phyloP scores from a whole-genome alignment of 2,113 vertebrate genomes.

The Phylloscopus whistleri region DNA sequence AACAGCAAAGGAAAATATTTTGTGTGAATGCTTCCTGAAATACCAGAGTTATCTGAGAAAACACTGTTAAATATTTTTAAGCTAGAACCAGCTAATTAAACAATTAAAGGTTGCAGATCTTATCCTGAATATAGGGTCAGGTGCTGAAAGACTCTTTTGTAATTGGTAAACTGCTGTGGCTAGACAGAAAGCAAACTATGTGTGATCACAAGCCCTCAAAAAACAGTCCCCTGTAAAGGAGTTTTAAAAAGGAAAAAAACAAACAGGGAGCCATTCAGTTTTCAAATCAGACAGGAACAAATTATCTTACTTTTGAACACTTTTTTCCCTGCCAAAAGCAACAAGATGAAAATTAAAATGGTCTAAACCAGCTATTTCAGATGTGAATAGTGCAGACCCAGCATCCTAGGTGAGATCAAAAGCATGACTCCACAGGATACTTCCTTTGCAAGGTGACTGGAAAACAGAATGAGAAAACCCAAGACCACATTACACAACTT shows the following conservation, averaged over 20 bases:
- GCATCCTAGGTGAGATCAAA: slow-evolving; percentile 14
- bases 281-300: slow-evolving; percentile 21
- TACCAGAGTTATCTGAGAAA: neutral
- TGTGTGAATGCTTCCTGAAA: neutral
- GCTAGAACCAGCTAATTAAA: neutral
- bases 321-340: slow-evolving; percentile 45
- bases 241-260: neutral
- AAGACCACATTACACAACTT: neutral
- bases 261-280: slow-evolving; percentile 4
- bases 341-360: slow-evolving; percentile 39
- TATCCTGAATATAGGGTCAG: slow-evolving; percentile 1
- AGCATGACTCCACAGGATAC: neutral
- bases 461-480: slow-evolving; percentile 9
- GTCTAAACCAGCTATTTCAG: slow-evolving; percentile 22
- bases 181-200: slow-evolving; percentile 51
- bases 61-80: neutral
- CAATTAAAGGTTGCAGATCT: slow-evolving; percentile 10
- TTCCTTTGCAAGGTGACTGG: neutral
- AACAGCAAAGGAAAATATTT: neutral
- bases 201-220: slow-evolving; percentile 13
- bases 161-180: slow-evolving; percentile 12
- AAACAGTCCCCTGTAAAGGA: neutral
- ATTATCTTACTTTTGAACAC: slow-evolving; percentile 14
- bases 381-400: neutral
- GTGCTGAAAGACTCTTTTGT: slow-evolving; percentile 33